Base-by-base conservation (phyloP, 2,888 invertebrate species). In the Nematopogon swammerdamellus region DNA sequence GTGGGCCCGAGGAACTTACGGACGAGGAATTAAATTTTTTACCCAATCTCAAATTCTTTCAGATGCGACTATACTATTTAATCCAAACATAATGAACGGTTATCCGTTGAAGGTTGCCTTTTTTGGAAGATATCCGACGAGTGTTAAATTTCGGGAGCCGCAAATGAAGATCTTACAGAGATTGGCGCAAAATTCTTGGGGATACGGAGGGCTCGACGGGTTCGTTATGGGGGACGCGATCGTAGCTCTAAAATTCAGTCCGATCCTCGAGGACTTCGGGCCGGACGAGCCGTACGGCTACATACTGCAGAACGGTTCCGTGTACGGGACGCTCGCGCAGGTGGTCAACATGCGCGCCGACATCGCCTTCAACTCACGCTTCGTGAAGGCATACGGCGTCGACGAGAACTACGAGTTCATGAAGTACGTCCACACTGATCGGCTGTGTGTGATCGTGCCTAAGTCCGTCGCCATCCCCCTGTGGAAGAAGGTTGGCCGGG, bases 321-420 rank as follows among this genome's bases (percentile, higher is more conserved):
- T 49, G 3, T 60, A 58, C 2, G 68, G 68, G 0, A 63, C 61
- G 48, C 58, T 70, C 16, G 64, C 63, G 2, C 60, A 64, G 45
- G 52, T 68, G 1, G 25, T 61, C 16, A 53, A 57, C 2, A 51
- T 57, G 5, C 55, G 62, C 29, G 51, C 66, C 18, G 70, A 70
- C 45, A 59, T 70, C 50, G 69, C 70, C 0, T 70, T 70, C 30
- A 68, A 69, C 55, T 66, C 70, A 2, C 60, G 70, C 49, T 70
- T 70, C 51, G 53, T 70, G 55, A 60, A 62, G 1, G 49, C 25
- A 29, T 70, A 68, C 51, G 52, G 36, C 8, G n/a, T 59, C 1
- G 42, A 56, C 10, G 54, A 56, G 2, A 45, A 53, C 2, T 57
- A 62, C 50, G 49, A 55, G 46, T 70, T 59, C 49, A 49, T 68